Percentiles rank a stretch among this genome's conserved stretches.
Conservation (phyloP, 1,140 invertebrate genomes). For the Zaprionus ornatus region DNA sequence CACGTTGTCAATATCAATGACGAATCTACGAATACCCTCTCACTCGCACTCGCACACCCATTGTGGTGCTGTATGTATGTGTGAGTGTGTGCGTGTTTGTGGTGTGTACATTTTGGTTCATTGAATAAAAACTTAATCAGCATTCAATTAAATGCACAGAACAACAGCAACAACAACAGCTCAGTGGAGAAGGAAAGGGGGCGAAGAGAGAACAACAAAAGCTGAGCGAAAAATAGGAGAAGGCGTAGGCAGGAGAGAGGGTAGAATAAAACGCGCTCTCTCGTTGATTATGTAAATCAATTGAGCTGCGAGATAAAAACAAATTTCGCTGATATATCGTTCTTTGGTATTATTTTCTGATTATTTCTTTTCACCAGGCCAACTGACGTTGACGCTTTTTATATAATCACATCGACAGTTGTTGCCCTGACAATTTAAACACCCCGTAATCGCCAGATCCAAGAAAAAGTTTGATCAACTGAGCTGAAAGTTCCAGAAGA, state of each 20-base stretch:
- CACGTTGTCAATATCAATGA: conserved; percentile 74
- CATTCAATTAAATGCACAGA: conserved; percentile 78
- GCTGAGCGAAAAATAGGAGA: neutral
- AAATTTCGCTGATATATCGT: conserved; percentile 72
- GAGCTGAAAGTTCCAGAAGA: neutral
- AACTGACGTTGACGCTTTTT: conserved; percentile 35
- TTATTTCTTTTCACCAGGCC: conserved; percentile 36
- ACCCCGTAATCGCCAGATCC: neutral
- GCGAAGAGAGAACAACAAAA: neutral
- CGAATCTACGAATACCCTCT: conserved; percentile 54
- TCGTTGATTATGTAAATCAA: conserved; percentile 80
- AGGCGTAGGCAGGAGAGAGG: neutral
- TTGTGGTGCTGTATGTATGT: conserved; percentile 9
- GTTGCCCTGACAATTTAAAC: neutral
- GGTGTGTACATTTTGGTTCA: conserved; percentile 55
- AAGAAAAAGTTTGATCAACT: neutral
- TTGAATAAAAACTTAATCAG: conserved; percentile 80
- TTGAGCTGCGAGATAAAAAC: conserved; percentile 71
- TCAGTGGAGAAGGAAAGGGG: neutral
- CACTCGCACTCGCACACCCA: neutral
- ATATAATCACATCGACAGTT: conserved; percentile 35
- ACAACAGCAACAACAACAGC: conserved; percentile 11
- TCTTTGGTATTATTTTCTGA: conserved; percentile 66
- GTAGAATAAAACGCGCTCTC: conserved; percentile 60
- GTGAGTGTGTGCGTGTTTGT: conserved; percentile 3